Evolutionary conservation across 2,888 invertebrate genomes (phyloP).

Genomic region (Habrosyne pyritoides): DNA sequence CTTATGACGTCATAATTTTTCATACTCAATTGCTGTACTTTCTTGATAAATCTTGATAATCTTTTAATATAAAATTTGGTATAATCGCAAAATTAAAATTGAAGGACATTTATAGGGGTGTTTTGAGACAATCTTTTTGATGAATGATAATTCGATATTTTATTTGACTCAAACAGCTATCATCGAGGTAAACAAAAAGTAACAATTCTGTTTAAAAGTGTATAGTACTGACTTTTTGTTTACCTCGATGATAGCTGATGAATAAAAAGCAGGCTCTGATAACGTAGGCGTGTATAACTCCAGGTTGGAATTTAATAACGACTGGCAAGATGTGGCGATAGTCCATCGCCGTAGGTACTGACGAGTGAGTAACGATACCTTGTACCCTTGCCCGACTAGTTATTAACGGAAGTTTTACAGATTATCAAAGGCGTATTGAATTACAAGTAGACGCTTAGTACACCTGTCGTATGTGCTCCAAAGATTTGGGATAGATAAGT

Average conservation of each 20-base stretch:
- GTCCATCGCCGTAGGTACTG: constrained; percentile 11
- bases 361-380: constrained; percentile 20
- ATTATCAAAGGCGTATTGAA: constrained; percentile 22
- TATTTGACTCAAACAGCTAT: background rate
- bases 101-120: too few relatives aligned
- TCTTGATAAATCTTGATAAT: too few relatives aligned
- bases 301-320: constrained; percentile 34
- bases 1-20: too few relatives aligned
- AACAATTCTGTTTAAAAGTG: constrained; percentile 22
- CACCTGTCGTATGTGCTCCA: constrained; percentile 11
- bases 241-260: constrained; percentile 14
- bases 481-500: background rate
- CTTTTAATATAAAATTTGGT: too few relatives aligned
- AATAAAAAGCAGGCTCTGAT: constrained; percentile 33
- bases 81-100: too few relatives aligned
- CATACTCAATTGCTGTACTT: too few relatives aligned
- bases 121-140: too few relatives aligned
- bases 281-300: constrained; percentile 32
- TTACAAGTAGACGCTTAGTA: constrained; percentile 16
- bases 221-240: constrained; percentile 20
- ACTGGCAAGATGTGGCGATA: constrained; percentile 28
- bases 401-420: constrained; percentile 19
- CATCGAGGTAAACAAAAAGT: constrained; percentile 4
- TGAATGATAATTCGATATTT: too few relatives aligned
- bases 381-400: constrained; percentile 15